Percentiles rank a stretch among this genome's conserved stretches.
Evolutionary conservation across 2,888 invertebrate genomes (phyloP).

Genomic region (Callyntrura sp.): DNA sequence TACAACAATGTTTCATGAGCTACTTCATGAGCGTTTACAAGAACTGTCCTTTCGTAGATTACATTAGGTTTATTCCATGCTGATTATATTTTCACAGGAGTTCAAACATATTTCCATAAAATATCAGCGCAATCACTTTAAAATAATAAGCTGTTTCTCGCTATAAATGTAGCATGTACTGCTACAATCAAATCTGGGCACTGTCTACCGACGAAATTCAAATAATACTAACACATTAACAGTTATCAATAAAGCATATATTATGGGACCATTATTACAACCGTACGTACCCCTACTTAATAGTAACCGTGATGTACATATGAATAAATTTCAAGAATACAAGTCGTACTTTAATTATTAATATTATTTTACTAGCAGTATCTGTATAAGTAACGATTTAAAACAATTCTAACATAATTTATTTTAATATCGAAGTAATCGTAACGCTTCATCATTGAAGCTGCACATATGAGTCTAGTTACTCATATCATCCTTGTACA

Average conservation of each 20-base stretch:
- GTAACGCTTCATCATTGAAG: neutral
- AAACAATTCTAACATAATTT: neutral
- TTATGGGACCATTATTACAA: neutral
- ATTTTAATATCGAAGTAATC: neutral
- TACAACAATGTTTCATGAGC: neutral
- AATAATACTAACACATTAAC: constrained; percentile 2
- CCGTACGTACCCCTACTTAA: neutral
- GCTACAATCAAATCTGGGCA: neutral
- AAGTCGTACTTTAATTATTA: neutral
- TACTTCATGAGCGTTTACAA: too few species aligned
- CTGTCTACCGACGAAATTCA: neutral
- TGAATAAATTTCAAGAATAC: constrained; percentile 4
- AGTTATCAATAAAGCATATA: constrained; percentile 1
- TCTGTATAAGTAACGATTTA: neutral
- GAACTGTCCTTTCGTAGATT: too few species aligned
- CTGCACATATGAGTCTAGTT: neutral
- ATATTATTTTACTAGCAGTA: constrained; percentile 7
- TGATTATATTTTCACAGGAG: too few species aligned
- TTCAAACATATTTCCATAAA: too few species aligned
- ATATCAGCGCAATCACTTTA: neutral
- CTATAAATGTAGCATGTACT: neutral
- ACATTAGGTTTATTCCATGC: too few species aligned
- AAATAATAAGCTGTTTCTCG: neutral
- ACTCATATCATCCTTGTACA: neutral
- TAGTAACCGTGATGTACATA: constrained; percentile 6